A percentile compares a stretch with the other conserved stretches of the same genome.
Evolutionary conservation across 2,888 invertebrate genomes (phyloP).

Genomic region (Orchesellides sinensis): DNA sequence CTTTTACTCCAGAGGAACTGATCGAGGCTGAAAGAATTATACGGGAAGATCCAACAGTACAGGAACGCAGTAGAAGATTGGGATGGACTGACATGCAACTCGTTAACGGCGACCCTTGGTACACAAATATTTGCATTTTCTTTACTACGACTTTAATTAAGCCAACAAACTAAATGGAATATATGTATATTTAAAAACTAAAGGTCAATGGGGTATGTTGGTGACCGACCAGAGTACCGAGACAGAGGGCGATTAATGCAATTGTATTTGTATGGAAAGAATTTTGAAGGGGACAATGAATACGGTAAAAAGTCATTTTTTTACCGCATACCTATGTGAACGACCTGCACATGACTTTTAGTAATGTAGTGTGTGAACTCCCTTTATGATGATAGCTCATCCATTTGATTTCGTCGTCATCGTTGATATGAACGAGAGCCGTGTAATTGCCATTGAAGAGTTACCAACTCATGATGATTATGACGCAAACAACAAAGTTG

Average conservation of each 20-base stretch:
- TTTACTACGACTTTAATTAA: too few species aligned
- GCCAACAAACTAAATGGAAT: too few species aligned
- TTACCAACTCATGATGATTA: slow-evolving; percentile 59
- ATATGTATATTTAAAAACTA: too few species aligned
- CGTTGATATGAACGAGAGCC: slow-evolving; percentile 28
- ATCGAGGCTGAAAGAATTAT: slow-evolving; percentile 28
- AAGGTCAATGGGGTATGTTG: slow-evolving; percentile 56
- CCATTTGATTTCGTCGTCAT: slow-evolving; percentile 61
- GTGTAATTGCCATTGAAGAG: slow-evolving; percentile 55
- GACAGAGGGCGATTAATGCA: slow-evolving; percentile 54
- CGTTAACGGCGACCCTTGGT: slow-evolving; percentile 59
- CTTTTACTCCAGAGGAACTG: slow-evolving; percentile 39
- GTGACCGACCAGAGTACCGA: slow-evolving; percentile 43
- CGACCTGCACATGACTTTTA: background rate
- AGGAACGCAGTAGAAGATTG: slow-evolving; percentile 20
- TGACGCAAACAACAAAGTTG: slow-evolving; percentile 41
- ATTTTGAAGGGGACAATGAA: slow-evolving; percentile 44
- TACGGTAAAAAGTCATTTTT: slow-evolving; percentile 43
- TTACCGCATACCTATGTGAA: too few species aligned
- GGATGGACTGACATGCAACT: slow-evolving; percentile 57
- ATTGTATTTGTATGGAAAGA: slow-evolving; percentile 54
- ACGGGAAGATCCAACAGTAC: slow-evolving; percentile 16
- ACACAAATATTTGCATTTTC: too few species aligned
- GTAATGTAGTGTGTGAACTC: background rate
- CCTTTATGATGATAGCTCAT: slow-evolving; percentile 43